Base-by-base conservation (phyloP, 2,888 invertebrate species). In the Sminthurides aquaticus region DNA sequence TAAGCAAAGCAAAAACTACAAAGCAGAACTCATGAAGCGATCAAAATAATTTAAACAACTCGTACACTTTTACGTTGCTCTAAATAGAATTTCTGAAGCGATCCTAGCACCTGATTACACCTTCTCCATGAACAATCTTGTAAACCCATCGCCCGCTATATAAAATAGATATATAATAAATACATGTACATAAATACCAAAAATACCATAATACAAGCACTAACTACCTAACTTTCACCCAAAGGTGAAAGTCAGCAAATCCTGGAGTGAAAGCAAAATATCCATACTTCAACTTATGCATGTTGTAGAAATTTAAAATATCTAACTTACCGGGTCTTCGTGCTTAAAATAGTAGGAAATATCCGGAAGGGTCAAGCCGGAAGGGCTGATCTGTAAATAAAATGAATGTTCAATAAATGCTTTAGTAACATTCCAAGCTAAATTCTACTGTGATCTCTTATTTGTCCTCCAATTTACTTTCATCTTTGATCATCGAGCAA, bases 311-410 rank as follows among this genome's bases (percentile, higher is more conserved):
- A 24, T 57, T n/a, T 18, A 11, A n/a, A 48, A 43, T n/a, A 26
- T 24, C 49, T 49, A 27, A 74, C 76, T 78, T 77, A 82, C 82
- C 70, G 76, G 76, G 57, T 79, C 77, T 54, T 78, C 76, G 52
- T 78, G 77, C 56, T 77, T 76, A 69, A 79, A 81, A 74, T 83
- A 83, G 75, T 82, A 84, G 57, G 79, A 80, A 56, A 77, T 77
- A 75, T 82, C 82, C 0, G 82, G 82, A 63, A 84, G 78, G 1
- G 83, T 83, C 65, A 84, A 78, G 8, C 82, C 83, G 2, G 81
- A 78, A 18, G 83, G 82, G 48, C 80, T 80, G 61, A 84, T 79
- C 78, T 82, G 76, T 48, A 78, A 76, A 62, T 55, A 49, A 8
- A 24, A 27, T 34, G 29, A 60, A 49, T n/a, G 34, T 43, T 43